Base-by-base conservation (phyloP, 2,797 vertebrate genomes). In the Pipistrellus pipistrellus region DNA sequence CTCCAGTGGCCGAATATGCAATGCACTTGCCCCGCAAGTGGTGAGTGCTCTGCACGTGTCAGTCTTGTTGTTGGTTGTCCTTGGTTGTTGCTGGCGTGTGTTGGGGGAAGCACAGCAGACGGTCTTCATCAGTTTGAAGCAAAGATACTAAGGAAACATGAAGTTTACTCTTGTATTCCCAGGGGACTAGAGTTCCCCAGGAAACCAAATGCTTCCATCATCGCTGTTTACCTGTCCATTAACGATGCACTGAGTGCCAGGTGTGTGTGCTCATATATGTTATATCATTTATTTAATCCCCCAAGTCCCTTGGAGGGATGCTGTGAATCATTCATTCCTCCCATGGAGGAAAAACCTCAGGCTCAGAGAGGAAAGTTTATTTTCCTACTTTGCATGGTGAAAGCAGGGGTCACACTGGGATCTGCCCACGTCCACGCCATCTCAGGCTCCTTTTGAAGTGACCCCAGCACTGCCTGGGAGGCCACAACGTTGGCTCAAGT, bases 111-210 rank as follows among this genome's bases (percentile, higher is more conserved):
- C 53, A 27, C 0, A 62, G 88, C 86, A 89, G 88, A 85, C 89
- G 71, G 92, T 32, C 72, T 92, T 77, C 38, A 3, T 53, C 62
- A 41, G n/a, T 59, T 88, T 68, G 85, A 91, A 93, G 62, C 71
- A 82, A 91, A 92, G 64, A 71, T 76, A 55, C n/a, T 64, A 78
- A 66, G 85, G 90, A 97, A 76, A 86, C 69, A 57, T 17, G 18
- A 88, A 84, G 59, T 90, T 85, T 73, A 46, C n/a, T 71, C 84
- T 93, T 59, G 17, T 71, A 8, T 90, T 93, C 94, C 46, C 46
- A 51, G 62, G 69, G 72, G 12, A 18, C 25, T 85, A 15, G 41
- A 55, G 9, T 71, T 94, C 38, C 64, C 9, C 71, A 27, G 44
- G 77, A 59, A 90, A 51, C 57, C 21, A 91, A 81, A 57, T 21